A percentile compares a stretch with the other conserved stretches of the same genome.
phyloP scores from a whole-genome alignment of 2,888 invertebrate species.

The Dynastes tityus region DNA sequence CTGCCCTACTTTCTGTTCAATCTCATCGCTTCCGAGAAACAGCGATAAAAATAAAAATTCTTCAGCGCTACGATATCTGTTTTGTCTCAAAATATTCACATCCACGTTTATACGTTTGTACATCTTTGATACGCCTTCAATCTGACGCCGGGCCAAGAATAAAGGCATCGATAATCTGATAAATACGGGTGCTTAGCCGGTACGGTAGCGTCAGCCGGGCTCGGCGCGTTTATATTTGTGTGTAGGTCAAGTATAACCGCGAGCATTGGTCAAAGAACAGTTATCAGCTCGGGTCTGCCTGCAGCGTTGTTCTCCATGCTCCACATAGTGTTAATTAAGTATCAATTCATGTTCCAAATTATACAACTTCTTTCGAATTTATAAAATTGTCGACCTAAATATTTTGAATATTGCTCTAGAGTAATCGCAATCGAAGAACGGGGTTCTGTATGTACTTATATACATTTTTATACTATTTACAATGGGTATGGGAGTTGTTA shows the following conservation, averaged over 20 bases:
- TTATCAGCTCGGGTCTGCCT: conserved; percentile 68
- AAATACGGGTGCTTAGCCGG: background rate
- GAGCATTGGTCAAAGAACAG: conserved; percentile 69
- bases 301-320: conserved; percentile 62
- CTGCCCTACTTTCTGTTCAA: background rate
- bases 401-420: conserved; percentile 24
- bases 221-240: conserved; percentile 55
- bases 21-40: conserved; percentile 6
- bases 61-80: background rate
- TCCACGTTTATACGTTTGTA: background rate
- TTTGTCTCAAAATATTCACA: background rate
- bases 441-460: background rate
- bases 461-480: background rate
- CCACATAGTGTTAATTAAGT: conserved; percentile 66
- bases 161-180: conserved; percentile 5
- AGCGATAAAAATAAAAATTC: conserved; percentile 10
- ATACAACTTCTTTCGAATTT: conserved; percentile 52
- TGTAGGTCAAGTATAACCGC: conserved; percentile 63
- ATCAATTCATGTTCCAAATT: conserved; percentile 60
- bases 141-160: background rate
- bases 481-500: too few species aligned
- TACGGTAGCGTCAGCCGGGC: background rate
- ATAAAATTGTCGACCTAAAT: conserved; percentile 47
- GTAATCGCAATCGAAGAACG: conserved; percentile 23
- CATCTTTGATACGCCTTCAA: background rate